phyloP scores from a whole-genome alignment of 2,888 invertebrate genomes.

The Diaperis boleti region DNA sequence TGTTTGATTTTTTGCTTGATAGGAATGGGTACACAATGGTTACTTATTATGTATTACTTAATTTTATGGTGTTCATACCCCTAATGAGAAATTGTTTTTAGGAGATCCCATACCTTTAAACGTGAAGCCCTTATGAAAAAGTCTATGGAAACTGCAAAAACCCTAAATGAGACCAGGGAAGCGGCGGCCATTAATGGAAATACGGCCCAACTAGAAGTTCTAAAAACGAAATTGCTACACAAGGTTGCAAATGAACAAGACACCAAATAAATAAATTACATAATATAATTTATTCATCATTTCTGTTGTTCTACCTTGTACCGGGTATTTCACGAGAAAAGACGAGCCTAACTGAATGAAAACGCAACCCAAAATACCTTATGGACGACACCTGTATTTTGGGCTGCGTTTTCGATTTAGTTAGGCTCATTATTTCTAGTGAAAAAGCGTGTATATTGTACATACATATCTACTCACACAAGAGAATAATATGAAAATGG shows the following conservation, averaged over 20 bases:
- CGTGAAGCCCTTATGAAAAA: constrained; percentile 67
- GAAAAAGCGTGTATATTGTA: too few species aligned
- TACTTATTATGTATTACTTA: constrained; percentile 64
- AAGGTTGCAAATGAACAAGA: neutral
- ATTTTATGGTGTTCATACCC: neutral
- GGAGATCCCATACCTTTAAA: constrained; percentile 69
- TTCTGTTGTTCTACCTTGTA: constrained; percentile 16
- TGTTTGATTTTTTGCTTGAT: constrained; percentile 71
- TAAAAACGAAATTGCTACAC: constrained; percentile 47
- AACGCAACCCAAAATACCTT: too few species aligned
- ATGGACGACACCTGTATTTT: too few species aligned
- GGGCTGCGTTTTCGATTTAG: too few species aligned
- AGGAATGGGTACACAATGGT: constrained; percentile 72
- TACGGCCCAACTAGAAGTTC: constrained; percentile 66
- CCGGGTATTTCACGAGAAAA: too few species aligned
- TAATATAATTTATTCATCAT: constrained; percentile 18
- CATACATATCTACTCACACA: constrained; percentile 11
- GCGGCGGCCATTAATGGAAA: constrained; percentile 71
- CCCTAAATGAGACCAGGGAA: constrained; percentile 68
- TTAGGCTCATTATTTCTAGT: too few species aligned
- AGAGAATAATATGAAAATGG: constrained; percentile 3
- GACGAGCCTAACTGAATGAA: too few species aligned
- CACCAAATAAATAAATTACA: constrained; percentile 26
- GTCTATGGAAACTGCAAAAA: constrained; percentile 68
- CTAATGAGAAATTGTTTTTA: constrained; percentile 58